phyloP scores from a whole-genome alignment of 2,797 vertebrate species.

The Poecilia gillii region DNA sequence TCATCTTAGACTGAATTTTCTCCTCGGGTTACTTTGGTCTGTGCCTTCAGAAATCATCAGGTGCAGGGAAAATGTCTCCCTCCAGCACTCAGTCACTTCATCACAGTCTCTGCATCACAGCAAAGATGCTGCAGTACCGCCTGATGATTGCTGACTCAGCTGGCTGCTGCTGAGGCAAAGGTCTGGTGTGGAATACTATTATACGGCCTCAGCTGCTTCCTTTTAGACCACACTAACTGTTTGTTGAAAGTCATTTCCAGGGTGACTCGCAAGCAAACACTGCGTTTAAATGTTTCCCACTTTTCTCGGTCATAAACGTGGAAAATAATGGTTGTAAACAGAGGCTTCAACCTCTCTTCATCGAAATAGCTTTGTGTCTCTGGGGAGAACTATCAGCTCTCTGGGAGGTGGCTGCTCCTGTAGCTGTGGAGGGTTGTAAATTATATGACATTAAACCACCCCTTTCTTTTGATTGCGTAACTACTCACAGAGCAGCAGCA shows the following conservation, averaged over 20 bases:
- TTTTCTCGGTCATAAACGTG: slow-evolving; percentile 11
- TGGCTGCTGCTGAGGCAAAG: slow-evolving; percentile 31
- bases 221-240: slow-evolving; percentile 24
- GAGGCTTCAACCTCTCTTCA: slow-evolving; percentile 2
- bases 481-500: slow-evolving; percentile 25
- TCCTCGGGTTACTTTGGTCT: neutral
- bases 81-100: slow-evolving; percentile 49
- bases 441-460: slow-evolving; percentile 44
- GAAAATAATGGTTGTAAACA: slow-evolving; percentile 15
- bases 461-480: slow-evolving; percentile 42
- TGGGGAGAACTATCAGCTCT: slow-evolving; percentile 29
- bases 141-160: slow-evolving; percentile 69
- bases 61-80: slow-evolving; percentile 45
- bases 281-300: slow-evolving; percentile 7
- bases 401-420: slow-evolving; percentile 40
- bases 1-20: slow-evolving; percentile 18
- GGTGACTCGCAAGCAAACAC: slow-evolving; percentile 9
- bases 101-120: slow-evolving; percentile 49
- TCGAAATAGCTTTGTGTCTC: slow-evolving; percentile 25
- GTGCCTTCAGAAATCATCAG: slow-evolving; percentile 43
- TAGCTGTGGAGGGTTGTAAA: slow-evolving; percentile 45
- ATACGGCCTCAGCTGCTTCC: slow-evolving; percentile 21
- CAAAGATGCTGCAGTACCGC: slow-evolving; percentile 65
- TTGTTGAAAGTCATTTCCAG: slow-evolving; percentile 36
- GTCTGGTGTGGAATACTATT: slow-evolving; percentile 38